Percentiles rank a stretch among this genome's conserved stretches.
Evolutionary conservation across 2,113 vertebrate species (phyloP).

Genomic region (Hippocampus barbouri): DNA sequence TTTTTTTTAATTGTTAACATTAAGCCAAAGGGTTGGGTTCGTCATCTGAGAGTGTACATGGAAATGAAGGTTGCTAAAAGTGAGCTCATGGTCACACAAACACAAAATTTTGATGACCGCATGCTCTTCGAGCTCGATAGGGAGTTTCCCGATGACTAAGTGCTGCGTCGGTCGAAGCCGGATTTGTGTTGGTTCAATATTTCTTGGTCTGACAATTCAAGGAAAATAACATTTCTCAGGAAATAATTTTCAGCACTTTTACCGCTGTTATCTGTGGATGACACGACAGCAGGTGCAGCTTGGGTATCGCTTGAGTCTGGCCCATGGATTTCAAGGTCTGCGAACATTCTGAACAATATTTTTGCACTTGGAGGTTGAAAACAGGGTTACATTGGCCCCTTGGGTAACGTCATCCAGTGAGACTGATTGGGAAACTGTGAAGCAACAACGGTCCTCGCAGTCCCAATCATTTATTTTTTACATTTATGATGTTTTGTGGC

Average conservation of each 20-base stretch:
- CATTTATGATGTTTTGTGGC: not conserved
- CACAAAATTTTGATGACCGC: conserved; percentile 39
- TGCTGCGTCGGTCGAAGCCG: conserved; percentile 49
- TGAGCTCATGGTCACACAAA: conserved; percentile 13
- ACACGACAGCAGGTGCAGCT: conserved; percentile 64
- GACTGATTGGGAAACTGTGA: not conserved
- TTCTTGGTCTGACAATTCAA: conserved; percentile 7
- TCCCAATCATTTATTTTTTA: not conserved
- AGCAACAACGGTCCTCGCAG: not conserved
- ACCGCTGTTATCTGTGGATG: conserved; percentile 48
- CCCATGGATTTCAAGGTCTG: conserved; percentile 67
- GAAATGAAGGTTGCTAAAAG: conserved; percentile 21
- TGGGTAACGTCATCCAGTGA: conserved; percentile 7
- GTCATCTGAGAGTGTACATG: conserved; percentile 11
- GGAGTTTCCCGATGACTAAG: conserved; percentile 60
- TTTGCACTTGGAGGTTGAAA: conserved; percentile 55
- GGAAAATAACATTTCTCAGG: conserved; percentile 49
- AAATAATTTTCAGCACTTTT: conserved; percentile 42
- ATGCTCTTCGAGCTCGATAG: conserved; percentile 41
- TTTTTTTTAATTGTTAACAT: conserved; percentile 33
- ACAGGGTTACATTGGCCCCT: conserved; percentile 30
- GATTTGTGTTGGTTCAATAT: conserved; percentile 26
- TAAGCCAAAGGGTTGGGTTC: conserved; percentile 13
- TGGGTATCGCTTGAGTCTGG: conserved; percentile 58
- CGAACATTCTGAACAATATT: conserved; percentile 60